Percentiles rank a stretch among this genome's conserved stretches.
Conservation (phyloP, 2,113 vertebrate species). For the Lepus europaeus region DNA sequence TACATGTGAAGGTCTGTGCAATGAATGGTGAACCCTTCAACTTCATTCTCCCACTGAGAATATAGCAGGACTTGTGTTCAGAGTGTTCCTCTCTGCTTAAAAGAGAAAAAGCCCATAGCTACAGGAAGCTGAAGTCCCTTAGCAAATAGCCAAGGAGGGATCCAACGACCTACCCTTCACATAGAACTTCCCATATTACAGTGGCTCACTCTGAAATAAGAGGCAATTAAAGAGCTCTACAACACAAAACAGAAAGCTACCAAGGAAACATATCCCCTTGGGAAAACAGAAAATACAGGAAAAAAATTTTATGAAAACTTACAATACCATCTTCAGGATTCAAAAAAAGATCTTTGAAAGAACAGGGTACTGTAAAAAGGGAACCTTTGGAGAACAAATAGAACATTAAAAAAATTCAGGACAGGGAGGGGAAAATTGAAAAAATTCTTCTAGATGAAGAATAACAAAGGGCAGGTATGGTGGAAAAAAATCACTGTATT, state of each 20-base stretch:
- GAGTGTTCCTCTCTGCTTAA: neutral
- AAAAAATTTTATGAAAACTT: neutral
- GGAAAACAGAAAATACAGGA: neutral
- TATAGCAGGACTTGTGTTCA: neutral
- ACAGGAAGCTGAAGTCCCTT: neutral
- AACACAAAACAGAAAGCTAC: neutral
- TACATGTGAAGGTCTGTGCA: neutral
- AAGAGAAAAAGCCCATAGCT: neutral
- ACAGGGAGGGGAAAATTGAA: neutral
- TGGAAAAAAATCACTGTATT: too few species aligned
- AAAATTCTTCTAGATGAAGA: neutral
- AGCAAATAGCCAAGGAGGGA: neutral
- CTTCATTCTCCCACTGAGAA: neutral
- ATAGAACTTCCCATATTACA: neutral
- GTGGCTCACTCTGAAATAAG: neutral
- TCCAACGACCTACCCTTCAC: neutral
- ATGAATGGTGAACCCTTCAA: neutral
- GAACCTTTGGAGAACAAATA: neutral
- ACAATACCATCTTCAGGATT: neutral
- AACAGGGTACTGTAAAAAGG: neutral
- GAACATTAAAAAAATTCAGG: neutral
- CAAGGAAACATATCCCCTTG: neutral
- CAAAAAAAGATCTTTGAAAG: neutral
- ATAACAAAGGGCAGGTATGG: neutral
- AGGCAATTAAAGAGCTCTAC: neutral